phyloP scores from a whole-genome alignment of 2,888 invertebrate species.

The Romanomermis culicivorax region DNA sequence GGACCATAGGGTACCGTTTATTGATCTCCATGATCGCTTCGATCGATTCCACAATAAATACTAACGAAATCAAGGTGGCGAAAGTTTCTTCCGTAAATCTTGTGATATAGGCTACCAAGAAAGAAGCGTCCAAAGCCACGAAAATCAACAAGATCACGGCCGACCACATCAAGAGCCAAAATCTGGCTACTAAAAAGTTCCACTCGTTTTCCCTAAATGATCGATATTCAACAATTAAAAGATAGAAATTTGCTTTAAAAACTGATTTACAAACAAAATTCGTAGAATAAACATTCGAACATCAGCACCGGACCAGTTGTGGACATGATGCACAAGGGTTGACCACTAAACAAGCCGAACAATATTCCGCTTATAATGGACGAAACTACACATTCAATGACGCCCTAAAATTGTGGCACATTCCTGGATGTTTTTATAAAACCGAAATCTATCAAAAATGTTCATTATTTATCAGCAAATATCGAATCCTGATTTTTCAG shows the following conservation, averaged over 20 bases:
- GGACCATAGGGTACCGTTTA: constrained; percentile 45
- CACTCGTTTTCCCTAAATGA: constrained; percentile 45
- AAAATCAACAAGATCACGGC: constrained; percentile 57
- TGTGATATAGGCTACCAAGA: constrained; percentile 86
- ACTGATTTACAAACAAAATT: constrained; percentile 16
- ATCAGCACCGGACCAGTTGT: constrained; percentile 26
- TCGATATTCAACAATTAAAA: no score
- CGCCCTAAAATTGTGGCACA: constrained; percentile 10
- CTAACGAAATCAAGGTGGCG: constrained; percentile 84
- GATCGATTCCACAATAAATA: constrained; percentile 92
- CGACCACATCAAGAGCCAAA: constrained; percentile 93
- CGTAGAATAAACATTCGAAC: constrained; percentile 29
- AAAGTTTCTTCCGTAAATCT: constrained; percentile 96
- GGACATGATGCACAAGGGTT: constrained; percentile 23
- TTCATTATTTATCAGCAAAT: no score
- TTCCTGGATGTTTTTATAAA: no score
- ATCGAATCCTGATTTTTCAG: no score
- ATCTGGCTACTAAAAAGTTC: constrained; percentile 77
- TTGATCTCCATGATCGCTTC: constrained; percentile 60
- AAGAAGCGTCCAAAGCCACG: constrained; percentile 82
- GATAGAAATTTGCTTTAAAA: background rate
- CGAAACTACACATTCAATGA: constrained; percentile 20
- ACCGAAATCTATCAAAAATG: no score
- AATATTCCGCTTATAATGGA: constrained; percentile 22
- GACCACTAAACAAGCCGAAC: constrained; percentile 21